Evolutionary conservation across 2,113 vertebrate species (phyloP).

Genomic region (Phocoena phocoena): DNA sequence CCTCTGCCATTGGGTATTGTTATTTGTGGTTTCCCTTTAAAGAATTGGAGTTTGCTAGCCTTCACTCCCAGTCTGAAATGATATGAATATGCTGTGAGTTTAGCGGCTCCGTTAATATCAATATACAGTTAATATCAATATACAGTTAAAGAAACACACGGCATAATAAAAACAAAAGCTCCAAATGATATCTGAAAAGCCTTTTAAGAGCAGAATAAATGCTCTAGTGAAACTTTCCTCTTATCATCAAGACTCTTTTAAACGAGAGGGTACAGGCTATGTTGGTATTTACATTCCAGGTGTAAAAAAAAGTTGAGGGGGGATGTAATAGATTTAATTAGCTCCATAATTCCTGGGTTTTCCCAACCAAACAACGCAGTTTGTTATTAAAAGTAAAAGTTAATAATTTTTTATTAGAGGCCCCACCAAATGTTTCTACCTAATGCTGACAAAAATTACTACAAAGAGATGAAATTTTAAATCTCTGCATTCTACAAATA

Average conservation of each 20-base stretch:
- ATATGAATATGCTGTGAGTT: constrained; percentile 55
- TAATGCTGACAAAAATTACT: not conserved
- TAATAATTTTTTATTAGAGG: not conserved
- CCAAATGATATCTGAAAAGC: not conserved
- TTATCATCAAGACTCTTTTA: not conserved
- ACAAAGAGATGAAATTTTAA: not conserved
- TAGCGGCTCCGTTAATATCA: constrained; percentile 72
- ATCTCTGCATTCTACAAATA: not conserved
- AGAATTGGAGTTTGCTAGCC: constrained; percentile 59
- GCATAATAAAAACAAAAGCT: constrained; percentile 66
- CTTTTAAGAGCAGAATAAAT: constrained; percentile 19
- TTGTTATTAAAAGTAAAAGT: not conserved
- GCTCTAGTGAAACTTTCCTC: not conserved
- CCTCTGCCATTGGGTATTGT: constrained; percentile 58
- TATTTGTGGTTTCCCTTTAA: constrained; percentile 72
- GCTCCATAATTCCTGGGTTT: not conserved
- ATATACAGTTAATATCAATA: constrained; percentile 68
- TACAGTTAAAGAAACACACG: constrained; percentile 39
- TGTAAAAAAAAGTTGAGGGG: not conserved
- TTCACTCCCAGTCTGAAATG: constrained; percentile 66
- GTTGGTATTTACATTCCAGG: not conserved
- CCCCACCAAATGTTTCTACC: not conserved
- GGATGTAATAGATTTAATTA: not conserved
- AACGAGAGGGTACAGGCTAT: not conserved
- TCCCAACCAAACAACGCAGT: not conserved